Evolutionary conservation across 92 coral and sea anemone species (phyloP).

Genomic region (Epizoanthus fatuus): DNA sequence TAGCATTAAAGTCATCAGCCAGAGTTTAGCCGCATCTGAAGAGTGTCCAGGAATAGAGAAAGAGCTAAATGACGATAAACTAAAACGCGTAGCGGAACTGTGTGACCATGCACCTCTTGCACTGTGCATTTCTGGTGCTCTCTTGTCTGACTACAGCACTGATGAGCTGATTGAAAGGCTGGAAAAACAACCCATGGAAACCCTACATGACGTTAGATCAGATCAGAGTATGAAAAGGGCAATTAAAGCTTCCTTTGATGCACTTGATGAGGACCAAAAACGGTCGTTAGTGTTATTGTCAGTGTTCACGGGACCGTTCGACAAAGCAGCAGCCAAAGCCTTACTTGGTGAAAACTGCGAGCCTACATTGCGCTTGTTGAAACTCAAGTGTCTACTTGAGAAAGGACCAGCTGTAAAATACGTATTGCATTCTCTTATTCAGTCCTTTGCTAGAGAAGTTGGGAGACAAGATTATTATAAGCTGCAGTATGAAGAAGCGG

Average conservation of each 20-base stretch:
- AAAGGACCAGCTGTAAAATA: constrained; percentile 9
- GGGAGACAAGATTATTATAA: background rate
- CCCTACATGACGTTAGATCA: constrained; percentile 18
- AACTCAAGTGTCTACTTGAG: constrained; percentile 37
- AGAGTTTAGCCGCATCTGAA: constrained; percentile 9
- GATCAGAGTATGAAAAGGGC: constrained; percentile 34
- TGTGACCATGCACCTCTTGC: constrained; percentile 74
- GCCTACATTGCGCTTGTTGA: constrained; percentile 23
- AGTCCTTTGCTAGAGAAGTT: constrained; percentile 18
- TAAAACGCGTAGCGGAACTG: constrained; percentile 27
- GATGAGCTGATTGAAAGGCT: constrained; percentile 26
- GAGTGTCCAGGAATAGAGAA: background rate
- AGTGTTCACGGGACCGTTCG: constrained; percentile 61
- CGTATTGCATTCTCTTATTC: constrained; percentile 48
- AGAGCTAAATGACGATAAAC: background rate
- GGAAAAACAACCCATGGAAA: constrained; percentile 37
- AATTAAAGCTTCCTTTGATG: constrained; percentile 49
- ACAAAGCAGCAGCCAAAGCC: constrained; percentile 50
- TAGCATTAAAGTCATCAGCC: background rate
- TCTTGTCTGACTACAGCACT: constrained; percentile 44
- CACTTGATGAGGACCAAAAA: constrained; percentile 9
- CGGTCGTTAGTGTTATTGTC: constrained; percentile 40
- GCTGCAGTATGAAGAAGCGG: background rate
- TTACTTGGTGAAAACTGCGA: constrained; percentile 5
- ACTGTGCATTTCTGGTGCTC: constrained; percentile 62